Evolutionary conservation across 2,797 vertebrate species (phyloP), one percentile per base, ranked within the genome.

Genomic region (Octomys mimax): DNA sequence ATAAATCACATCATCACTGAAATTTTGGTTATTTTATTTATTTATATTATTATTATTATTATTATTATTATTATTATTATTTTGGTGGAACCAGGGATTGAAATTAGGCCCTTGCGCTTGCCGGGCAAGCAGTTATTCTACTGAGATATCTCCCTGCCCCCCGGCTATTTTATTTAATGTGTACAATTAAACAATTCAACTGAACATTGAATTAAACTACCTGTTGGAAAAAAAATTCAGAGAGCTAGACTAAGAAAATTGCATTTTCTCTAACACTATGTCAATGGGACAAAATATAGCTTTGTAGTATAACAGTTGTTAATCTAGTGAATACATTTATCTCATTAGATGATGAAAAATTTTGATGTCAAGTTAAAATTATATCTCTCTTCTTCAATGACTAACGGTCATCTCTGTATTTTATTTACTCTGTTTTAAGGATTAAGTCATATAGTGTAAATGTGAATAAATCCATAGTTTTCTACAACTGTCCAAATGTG

Each of bases 161-260:
- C 49, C 49, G 11, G 49, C 28, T 79, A 75, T 78, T 33, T 46
- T 57, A 87, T 39, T 61, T 39, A 88, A 64, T 87, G 22, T 2
- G 62, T 71, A 16, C 26, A 87, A 12, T 62, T 81, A 71, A 66
- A 16, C 26, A 87, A 12, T 62, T 81, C 66, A 66, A 85, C 46
- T 84, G 5, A 90, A 46, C 59, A 66, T 52, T 95, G 36, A 95
- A 78, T 66, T 49, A 2, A 95, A 82, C 61, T 33, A 4, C 5
- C 5, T 73, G 33, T 22, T 95, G 61, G 19, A 64, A 89, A 91
- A 89, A 52, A 94, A 11, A 31, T 26, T 79, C 39, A 77, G 18
- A 92, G n/a, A 91, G 1, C 7, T 83, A 39, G 18, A 91, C 6
- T 88, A 79, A 86, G 73, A 61, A 91, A 94, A 87, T 42, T 78